Evolutionary conservation across 53 echinoderm and acorn worm species (phyloP), one percentile per base, ranked within the genome.

Genomic region (Echinarachnius parma): DNA sequence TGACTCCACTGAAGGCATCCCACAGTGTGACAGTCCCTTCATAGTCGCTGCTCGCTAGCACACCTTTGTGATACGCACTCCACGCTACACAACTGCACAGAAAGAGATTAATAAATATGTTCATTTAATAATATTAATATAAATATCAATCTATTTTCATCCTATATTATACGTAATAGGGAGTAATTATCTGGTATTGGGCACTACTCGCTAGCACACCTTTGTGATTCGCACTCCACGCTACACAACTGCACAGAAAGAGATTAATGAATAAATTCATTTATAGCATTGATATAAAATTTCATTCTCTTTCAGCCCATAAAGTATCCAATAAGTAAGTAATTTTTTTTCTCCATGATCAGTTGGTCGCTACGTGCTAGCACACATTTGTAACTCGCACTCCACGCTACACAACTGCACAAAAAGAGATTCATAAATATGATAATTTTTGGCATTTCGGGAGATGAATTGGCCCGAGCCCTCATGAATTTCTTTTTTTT

Each of bases 61-160:
- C 92, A 11, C 98, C 91, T 75, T 98, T 98, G 69, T 98, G 91
- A 71, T 98, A 98, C 1, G 91, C 88, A 88, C 86, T 92, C 98
- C 91, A 92, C 44, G 92, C 87, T 46, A 98, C 91, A 80, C 88
- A 98, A 48, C 98, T 98, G 78, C 2, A 62, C 3, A 18, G 1
- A 19, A 28, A n/a, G 39, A 26, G n/a, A n/a, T n/a, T n/a, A n/a
- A n/a, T n/a, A n/a, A n/a, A n/a, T n/a, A n/a, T n/a, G n/a, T n/a
- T n/a, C n/a, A n/a, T n/a, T n/a, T n/a, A n/a, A n/a, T n/a, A n/a
- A n/a, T n/a, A n/a, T n/a, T n/a, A n/a, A n/a, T n/a, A n/a, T n/a
- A n/a, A n/a, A n/a, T n/a, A n/a, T n/a, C n/a, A n/a, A n/a, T n/a
- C n/a, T n/a, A n/a, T n/a, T n/a, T n/a, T n/a, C n/a, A n/a, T n/a